Evolutionary conservation across 2,113 vertebrate genomes (phyloP), one percentile per base, ranked within the genome.

Genomic region (Calidris pygmaea): DNA sequence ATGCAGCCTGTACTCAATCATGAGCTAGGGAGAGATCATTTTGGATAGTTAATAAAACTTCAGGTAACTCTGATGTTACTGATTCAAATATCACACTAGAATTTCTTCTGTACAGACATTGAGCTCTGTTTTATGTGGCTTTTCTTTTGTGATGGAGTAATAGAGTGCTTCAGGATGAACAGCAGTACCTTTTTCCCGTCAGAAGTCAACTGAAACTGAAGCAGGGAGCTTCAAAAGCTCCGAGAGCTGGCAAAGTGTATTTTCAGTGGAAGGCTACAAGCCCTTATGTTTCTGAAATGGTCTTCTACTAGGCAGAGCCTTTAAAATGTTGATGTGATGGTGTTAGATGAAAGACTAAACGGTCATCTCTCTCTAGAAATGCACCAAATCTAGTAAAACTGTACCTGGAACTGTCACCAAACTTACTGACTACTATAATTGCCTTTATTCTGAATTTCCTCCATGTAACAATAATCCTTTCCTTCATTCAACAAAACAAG

Each of bases 361-460:
- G 72, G 35, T 68, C 22, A 15, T 87, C 26, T 76, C 45, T 65
- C 34, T 62, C 23, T 27, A 62, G 59, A 83, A 83, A 83, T 35
- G 35, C 43, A 52, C 35, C 39, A 45, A 56, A 76, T 47, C 11
- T 80, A 71, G 29, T 63, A 55, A 85, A 93, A 55, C 67, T 32
- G 14, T 72, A 68, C 10, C 21, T 77, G 37, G 55, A 93, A 74
- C 41, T 21, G 45, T 85, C 60, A 76, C 23, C 43, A 94, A 65
- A 50, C 60, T 58, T 72, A 41, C n/a, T 85, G 34, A 47, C 50
- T 67, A 12, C 47, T 71, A 55, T 32, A 83, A 87, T 50, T 91
- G 50, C 41, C 85, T 94, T 88, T 90, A n/a, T 63, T 88, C n/a
- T 90, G 37, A 7, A 71, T 81, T 95, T 95, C n/a, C 16, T 50